Conservation (phyloP, 37 sponge, comb jelly and placozoan species). For the Aphrocallistes beatrix region DNA sequence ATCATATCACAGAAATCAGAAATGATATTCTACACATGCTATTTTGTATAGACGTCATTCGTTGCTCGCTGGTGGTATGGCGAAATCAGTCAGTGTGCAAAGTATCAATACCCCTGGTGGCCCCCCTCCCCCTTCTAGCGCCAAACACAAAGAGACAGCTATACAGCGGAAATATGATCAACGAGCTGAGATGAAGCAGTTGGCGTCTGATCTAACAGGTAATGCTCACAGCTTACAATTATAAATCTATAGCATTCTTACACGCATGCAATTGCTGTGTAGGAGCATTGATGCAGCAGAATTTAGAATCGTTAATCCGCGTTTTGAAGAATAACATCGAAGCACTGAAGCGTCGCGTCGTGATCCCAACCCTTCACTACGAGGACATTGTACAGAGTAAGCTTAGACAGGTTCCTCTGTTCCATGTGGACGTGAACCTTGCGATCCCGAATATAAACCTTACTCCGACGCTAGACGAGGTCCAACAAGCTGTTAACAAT, state of each 20-base stretch:
- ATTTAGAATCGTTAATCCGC: background rate
- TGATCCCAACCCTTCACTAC: background rate
- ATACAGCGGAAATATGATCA: background rate
- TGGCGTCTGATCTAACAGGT: background rate
- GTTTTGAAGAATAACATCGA: background rate
- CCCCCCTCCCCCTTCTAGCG: background rate
- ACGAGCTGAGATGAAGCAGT: background rate
- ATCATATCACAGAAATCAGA: no score
- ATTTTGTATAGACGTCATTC: slow-evolving; percentile 2
- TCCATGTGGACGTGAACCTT: slow-evolving; percentile 62
- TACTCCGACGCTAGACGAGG: slow-evolving; percentile 79
- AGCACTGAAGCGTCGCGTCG: background rate
- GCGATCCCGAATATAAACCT: slow-evolving; percentile 70
- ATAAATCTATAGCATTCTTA: background rate
- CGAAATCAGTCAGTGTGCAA: background rate
- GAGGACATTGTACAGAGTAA: background rate
- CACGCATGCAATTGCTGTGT: background rate
- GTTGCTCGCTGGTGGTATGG: background rate
- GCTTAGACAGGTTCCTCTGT: slow-evolving; percentile 30
- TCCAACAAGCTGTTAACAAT: slow-evolving; percentile 77
- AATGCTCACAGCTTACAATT: background rate
- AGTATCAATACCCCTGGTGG: background rate
- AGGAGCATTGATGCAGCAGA: background rate
- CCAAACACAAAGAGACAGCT: background rate
- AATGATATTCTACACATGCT: no score